Conservation (phyloP, 2,113 vertebrate genomes). For the Lichenostomus cassidix region DNA sequence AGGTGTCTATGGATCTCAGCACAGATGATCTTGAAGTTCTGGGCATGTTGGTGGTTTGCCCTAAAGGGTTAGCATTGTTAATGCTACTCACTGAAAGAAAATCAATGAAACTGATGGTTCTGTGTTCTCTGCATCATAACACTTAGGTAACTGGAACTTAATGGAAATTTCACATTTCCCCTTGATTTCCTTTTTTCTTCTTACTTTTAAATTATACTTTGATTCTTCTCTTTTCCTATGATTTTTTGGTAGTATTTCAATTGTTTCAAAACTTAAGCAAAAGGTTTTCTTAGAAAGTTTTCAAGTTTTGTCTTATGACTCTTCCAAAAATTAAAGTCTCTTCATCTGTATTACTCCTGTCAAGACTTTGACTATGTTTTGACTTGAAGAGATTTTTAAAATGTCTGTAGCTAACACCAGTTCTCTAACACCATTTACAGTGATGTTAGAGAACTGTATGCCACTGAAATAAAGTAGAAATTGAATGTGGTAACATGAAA, state of each 20-base stretch:
- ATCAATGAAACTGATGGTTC: not conserved
- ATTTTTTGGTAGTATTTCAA: not conserved
- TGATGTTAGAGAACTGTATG: not conserved
- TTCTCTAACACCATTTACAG: not conserved
- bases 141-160: not conserved
- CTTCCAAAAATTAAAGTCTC: not conserved
- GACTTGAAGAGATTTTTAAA: not conserved
- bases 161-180: not conserved
- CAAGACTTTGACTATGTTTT: not conserved
- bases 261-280: not conserved
- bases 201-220: not conserved
- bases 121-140: not conserved
- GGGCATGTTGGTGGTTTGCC: not conserved
- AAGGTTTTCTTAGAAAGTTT: fast-evolving
- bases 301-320: not conserved
- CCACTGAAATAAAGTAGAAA: not conserved
- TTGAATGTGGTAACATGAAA: not conserved
- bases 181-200: not conserved
- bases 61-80: not conserved
- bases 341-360: not conserved
- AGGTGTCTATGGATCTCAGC: not conserved
- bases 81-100: not conserved
- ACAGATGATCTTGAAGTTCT: not conserved
- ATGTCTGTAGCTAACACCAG: not conserved
- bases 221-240: not conserved